Conservation (phyloP, 2,888 invertebrate genomes). For the Esperia sulphurella region DNA sequence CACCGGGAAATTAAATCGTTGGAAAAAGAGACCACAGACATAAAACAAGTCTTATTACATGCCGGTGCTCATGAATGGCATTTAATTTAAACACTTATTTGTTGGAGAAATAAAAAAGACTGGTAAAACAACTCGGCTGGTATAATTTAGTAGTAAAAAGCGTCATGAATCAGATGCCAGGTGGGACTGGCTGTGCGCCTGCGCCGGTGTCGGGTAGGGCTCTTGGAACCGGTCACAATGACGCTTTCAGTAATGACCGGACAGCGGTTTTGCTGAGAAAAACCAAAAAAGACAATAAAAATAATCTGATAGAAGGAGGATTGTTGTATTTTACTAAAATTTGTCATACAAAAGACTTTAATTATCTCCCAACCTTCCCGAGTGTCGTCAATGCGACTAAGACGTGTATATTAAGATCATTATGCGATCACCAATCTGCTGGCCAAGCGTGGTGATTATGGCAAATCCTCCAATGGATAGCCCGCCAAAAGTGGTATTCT, state of each 20-base stretch:
- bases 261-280: background rate
- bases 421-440: no score
- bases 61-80: constrained; percentile 48
- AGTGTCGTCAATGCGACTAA: no score
- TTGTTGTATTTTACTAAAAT: no score
- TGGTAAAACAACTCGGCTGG: constrained; percentile 33
- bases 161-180: constrained; percentile 41
- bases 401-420: no score
- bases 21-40: background rate
- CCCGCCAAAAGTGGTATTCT: no score
- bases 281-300: background rate
- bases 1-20: background rate
- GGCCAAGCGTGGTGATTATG: no score
- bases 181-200: constrained; percentile 26
- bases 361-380: no score
- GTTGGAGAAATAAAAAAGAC: constrained; percentile 33
- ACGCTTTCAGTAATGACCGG: constrained; percentile 13
- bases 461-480: no score
- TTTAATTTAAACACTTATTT: constrained; percentile 48
- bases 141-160: constrained; percentile 35
- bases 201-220: constrained; percentile 20
- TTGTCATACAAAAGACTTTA: no score
- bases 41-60: constrained; percentile 29
- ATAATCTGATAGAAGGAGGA: no score
- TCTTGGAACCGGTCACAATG: constrained; percentile 20